These are phyloP conservation scores for Magallana nippona DNA, from an alignment of 2,888 invertebrate genomes.

Conservation along the genomic window DNA sequence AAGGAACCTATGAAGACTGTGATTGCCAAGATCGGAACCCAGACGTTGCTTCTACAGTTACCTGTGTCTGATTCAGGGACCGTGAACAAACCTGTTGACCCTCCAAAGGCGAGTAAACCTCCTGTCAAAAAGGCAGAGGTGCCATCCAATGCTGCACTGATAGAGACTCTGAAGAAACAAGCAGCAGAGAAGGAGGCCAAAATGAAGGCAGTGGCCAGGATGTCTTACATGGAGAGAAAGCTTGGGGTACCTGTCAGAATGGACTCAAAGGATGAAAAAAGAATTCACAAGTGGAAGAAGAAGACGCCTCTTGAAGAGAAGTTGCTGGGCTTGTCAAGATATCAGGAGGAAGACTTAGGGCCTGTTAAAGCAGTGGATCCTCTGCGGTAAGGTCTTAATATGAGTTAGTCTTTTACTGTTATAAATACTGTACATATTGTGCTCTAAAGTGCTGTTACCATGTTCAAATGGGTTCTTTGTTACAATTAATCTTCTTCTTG, in stretches of 20 bases:
- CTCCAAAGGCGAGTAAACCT: background rate
- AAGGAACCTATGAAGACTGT: slow-evolving; percentile 46
- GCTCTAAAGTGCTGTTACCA: background rate
- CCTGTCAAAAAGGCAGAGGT: background rate
- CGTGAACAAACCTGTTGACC: background rate
- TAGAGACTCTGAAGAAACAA: slow-evolving; percentile 20
- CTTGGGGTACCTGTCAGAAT: background rate
- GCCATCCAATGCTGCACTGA: background rate
- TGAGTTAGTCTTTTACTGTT: too few relatives aligned
- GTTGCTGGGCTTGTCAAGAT: slow-evolving; percentile 15
- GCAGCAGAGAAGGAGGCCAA: slow-evolving; percentile 5
- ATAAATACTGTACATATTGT: too few relatives aligned
- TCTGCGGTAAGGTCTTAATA: slow-evolving; percentile 28
- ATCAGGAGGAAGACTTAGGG: slow-evolving; percentile 13
- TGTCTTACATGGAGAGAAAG: slow-evolving; percentile 9
- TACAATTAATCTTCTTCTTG: background rate
- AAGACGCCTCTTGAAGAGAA: slow-evolving; percentile 8
- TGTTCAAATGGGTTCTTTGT: background rate
- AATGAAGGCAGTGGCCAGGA: background rate
- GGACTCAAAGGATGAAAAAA: slow-evolving; percentile 38
- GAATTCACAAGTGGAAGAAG: slow-evolving; percentile 43
- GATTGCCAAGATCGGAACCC: slow-evolving; percentile 45
- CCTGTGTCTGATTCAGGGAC: slow-evolving; percentile 32
- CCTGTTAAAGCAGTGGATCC: slow-evolving; percentile 30
- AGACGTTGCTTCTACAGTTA: slow-evolving; percentile 43